A percentile compares a stretch with the other conserved stretches of the same genome.
phyloP scores from a whole-genome alignment of 64 coral and sea anemone species.

The Astreopora myriophthalma region DNA sequence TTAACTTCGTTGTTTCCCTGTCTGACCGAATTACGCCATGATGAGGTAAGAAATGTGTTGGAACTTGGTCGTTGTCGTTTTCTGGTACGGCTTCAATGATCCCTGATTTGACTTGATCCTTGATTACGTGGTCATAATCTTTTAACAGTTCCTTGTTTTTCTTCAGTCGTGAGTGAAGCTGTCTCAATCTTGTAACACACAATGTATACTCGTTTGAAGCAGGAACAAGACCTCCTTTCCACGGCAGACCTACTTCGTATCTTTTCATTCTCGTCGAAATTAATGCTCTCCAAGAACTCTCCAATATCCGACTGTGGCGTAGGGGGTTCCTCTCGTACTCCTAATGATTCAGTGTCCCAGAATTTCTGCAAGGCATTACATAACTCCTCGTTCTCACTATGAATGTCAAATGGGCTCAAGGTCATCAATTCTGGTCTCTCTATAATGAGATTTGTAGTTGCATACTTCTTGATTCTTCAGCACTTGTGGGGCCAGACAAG shows the following conservation, averaged over 20 bases:
- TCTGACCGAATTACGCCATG: background rate
- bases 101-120: constrained; percentile 9
- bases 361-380: constrained; percentile 26
- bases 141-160: background rate
- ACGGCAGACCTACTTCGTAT: constrained; percentile 57
- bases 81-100: no score
- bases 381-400: background rate
- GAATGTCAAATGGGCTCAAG: constrained; percentile 26
- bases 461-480: background rate
- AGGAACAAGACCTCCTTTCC: constrained; percentile 53
- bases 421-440: constrained; percentile 48
- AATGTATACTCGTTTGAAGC: constrained; percentile 50
- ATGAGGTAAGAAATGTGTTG: no score
- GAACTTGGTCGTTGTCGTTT: no score
- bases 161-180: background rate
- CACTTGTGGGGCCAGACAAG: constrained; percentile 51
- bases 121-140: constrained; percentile 23
- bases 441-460: constrained; percentile 63
- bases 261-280: constrained; percentile 38
- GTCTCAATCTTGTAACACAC: constrained; percentile 57
- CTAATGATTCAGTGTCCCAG: constrained; percentile 59
- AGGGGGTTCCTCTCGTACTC: constrained; percentile 18
- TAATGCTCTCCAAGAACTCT: constrained; percentile 44
- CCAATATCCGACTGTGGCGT: constrained; percentile 9
- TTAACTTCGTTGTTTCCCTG: background rate